Conservation (phyloP, 1,140 invertebrate genomes). For the Pogonognathellus flavescens region DNA sequence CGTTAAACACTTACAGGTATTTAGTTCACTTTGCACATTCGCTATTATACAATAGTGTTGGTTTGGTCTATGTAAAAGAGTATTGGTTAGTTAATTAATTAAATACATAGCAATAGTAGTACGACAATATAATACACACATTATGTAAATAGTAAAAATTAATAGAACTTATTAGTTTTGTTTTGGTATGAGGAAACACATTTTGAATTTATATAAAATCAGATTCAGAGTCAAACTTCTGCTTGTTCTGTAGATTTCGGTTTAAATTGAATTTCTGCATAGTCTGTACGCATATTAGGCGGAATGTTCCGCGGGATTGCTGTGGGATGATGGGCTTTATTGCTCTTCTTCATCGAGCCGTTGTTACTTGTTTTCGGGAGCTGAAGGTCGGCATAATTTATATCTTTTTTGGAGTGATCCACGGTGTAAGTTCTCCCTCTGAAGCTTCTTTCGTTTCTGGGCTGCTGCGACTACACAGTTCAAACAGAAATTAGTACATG, state of each 20-base stretch:
- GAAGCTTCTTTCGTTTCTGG: slow-evolving; percentile 65
- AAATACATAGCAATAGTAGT: not conserved
- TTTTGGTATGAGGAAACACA: slow-evolving; percentile 48
- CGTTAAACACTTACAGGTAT: too few relatives aligned
- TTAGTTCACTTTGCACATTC: too few relatives aligned
- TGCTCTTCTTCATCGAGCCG: slow-evolving; percentile 67
- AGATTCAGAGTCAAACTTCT: slow-evolving; percentile 60
- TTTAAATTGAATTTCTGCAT: slow-evolving; percentile 66
- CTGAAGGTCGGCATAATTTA: slow-evolving; percentile 66
- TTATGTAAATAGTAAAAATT: slow-evolving; percentile 11
- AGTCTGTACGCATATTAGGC: slow-evolving; percentile 58
- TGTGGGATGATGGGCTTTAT: slow-evolving; percentile 55
- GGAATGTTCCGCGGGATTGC: slow-evolving; percentile 58
- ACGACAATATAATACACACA: not conserved
- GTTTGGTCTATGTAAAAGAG: too few relatives aligned
- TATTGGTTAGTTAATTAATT: not conserved
- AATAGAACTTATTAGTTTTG: slow-evolving; percentile 28
- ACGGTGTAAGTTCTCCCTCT: slow-evolving; percentile 56
- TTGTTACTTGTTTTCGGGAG: slow-evolving; percentile 66
- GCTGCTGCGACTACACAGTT: slow-evolving; percentile 42
- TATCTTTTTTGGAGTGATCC: slow-evolving; percentile 63
- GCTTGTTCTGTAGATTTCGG: slow-evolving; percentile 66
- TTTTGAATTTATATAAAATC: slow-evolving; percentile 25
- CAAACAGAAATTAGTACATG: not conserved
- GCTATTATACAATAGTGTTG: too few relatives aligned